Conservation (phyloP, 2,113 vertebrate genomes). For the Stigmatopora argus region DNA sequence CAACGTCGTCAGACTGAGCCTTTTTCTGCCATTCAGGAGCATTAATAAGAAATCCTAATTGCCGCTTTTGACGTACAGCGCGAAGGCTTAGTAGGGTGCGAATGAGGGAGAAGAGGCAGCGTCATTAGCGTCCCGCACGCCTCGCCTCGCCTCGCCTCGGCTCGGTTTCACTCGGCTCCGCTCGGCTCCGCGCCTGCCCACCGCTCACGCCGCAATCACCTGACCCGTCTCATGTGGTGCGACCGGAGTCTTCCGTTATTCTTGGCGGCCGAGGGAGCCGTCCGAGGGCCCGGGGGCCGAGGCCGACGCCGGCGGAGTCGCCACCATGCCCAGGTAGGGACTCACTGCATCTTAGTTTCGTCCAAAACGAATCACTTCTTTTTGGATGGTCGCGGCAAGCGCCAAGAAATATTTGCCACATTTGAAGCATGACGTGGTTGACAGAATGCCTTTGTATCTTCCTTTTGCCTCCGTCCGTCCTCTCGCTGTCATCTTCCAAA, state of each 20-base stretch:
- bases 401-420: background rate
- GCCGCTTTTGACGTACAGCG: background rate
- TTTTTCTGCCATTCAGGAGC: no score
- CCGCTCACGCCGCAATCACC: slow-evolving; percentile 70
- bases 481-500: slow-evolving; percentile 19
- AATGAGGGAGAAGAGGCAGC: slow-evolving; percentile 32
- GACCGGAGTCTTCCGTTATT: slow-evolving; percentile 88
- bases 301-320: slow-evolving; percentile 63
- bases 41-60: no score
- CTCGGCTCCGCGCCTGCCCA: slow-evolving; percentile 12
- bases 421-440: background rate
- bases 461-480: background rate
- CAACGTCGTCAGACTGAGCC: no score
- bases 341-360: background rate
- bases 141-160: no score
- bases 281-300: slow-evolving; percentile 54
- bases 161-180: no score
- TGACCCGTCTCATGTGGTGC: slow-evolving; percentile 90
- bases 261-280: slow-evolving; percentile 78
- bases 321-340: slow-evolving; percentile 79
- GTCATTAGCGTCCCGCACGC: slow-evolving; percentile 21
- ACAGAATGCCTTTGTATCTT: slow-evolving; percentile 7
- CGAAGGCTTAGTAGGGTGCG: slow-evolving; percentile 10
- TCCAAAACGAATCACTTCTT: no score
- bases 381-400: background rate